Evolutionary conservation across 2,113 vertebrate species (phyloP).

Genomic region (Pontoporia blainvillei): DNA sequence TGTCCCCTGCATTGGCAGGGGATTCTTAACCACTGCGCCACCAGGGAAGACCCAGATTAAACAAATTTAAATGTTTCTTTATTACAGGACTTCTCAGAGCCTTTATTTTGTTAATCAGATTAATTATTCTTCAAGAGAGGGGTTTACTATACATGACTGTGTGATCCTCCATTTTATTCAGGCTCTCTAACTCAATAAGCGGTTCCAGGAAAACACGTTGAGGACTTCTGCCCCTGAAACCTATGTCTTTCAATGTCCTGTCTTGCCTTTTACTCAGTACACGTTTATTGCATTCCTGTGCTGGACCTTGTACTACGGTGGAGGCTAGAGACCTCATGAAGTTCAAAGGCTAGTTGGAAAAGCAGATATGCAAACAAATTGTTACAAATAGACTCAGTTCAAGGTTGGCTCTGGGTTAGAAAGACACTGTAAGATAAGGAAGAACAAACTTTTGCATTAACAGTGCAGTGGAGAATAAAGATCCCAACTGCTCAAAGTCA

Average conservation of each 20-base stretch:
- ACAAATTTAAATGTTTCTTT: neutral
- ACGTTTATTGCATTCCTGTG: neutral
- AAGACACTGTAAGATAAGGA: neutral
- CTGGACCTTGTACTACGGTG: neutral
- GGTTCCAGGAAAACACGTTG: neutral
- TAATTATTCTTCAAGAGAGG: neutral
- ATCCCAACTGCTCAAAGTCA: neutral
- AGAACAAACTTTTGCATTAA: neutral
- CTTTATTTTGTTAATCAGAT: neutral
- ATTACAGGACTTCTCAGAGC: neutral
- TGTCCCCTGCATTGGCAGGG: too few species aligned
- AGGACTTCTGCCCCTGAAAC: neutral
- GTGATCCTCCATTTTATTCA: neutral
- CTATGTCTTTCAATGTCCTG: neutral
- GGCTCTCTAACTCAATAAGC: neutral
- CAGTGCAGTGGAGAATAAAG: neutral
- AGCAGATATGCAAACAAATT: neutral
- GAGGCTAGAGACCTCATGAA: neutral
- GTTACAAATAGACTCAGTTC: neutral
- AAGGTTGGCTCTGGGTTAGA: neutral
- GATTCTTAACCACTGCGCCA: too few species aligned
- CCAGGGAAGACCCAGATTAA: neutral
- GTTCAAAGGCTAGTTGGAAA: neutral
- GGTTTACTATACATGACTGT: neutral
- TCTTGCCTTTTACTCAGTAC: neutral